Base-by-base conservation (phyloP, 92 coral and sea anemone genomes). In the Umimayanthus kanabou region DNA sequence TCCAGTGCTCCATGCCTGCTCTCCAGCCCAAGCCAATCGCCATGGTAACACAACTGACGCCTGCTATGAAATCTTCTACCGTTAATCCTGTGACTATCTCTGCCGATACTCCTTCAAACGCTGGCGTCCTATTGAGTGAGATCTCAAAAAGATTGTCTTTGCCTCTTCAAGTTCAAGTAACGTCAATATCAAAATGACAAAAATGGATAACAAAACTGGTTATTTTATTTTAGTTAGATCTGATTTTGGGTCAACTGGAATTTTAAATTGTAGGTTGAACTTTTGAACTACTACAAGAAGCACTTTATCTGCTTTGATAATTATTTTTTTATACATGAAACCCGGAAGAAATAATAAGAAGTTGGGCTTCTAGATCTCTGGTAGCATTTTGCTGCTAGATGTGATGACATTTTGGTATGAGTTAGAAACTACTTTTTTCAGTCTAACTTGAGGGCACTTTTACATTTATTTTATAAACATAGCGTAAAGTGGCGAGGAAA, bases 131-230 rank as follows among this genome's bases (percentile, higher is more conserved):
- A 5, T 66, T 89, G 42, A 77, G 73, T 9, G 94, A 87, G 77
- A 82, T 92, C 5, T 82, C 94, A 28, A 89, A 88, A 77, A 89
- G 94, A 37, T 73, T 92, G 45, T 92, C 94, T 9, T 66, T 92
- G 30, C 94, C 94, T 65, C 33, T 91, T n/a, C 87, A n/a, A 45
- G 66, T 70, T 71, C 87, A 83, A 67, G 87, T 71, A 0, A 28
- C 87, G 15, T 47, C 87, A 71, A 33, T 29, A 15, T 74, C 47
- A 83, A 70, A 83, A 2, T 83, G 65, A 83, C 55, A 39, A 67
- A 26, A 3, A n/a, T 40, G 20, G 79, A 37, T 75, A 26, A 83
- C 55, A 30, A 55, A 25, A 30, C 33, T 53, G 28, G 16, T 69
- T 18, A 43, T 40, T 83, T 83, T 83, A 69, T 40, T 83, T 83